These are phyloP conservation scores for Hydropsyche betteni DNA, from an alignment of 2,888 invertebrate species.

Conservation along the genomic window DNA sequence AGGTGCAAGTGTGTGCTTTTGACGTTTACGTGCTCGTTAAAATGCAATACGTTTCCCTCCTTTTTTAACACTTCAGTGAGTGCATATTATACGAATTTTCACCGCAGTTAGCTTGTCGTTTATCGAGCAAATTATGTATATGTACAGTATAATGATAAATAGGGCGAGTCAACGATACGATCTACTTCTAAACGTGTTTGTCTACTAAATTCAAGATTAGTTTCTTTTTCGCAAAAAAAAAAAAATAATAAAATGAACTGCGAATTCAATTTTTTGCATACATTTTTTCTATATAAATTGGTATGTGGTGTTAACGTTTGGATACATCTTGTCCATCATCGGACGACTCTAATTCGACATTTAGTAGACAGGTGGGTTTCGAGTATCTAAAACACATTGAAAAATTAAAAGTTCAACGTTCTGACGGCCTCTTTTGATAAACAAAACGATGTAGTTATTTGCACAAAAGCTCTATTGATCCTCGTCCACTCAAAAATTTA, in stretches of 20 bases:
- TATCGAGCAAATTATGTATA: neutral
- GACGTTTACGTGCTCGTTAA: slow-evolving; percentile 29
- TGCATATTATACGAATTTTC: slow-evolving; percentile 3
- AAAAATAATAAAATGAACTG: slow-evolving; percentile 18
- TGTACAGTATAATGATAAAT: slow-evolving; percentile 16
- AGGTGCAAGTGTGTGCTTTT: slow-evolving; percentile 21
- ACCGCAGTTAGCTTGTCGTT: neutral
- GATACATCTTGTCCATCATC: slow-evolving; percentile 29
- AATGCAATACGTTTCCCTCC: slow-evolving; percentile 17
- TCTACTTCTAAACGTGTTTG: slow-evolving; percentile 29
- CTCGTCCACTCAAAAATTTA: too few species aligned
- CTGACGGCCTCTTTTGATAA: neutral
- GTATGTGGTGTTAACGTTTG: slow-evolving; percentile 26
- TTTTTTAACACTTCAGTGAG: slow-evolving; percentile 8
- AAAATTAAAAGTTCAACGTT: slow-evolving; percentile 31
- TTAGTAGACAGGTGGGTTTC: slow-evolving; percentile 27
- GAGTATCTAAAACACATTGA: neutral
- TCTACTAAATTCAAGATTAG: slow-evolving; percentile 31
- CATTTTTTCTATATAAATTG: slow-evolving; percentile 8
- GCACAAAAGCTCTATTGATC: neutral
- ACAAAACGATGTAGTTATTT: neutral
- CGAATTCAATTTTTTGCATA: neutral
- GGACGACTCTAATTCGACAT: slow-evolving; percentile 29
- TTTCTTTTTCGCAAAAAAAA: neutral
- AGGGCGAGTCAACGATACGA: slow-evolving; percentile 27